Conservation (phyloP, 2,888 invertebrate genomes). For the Nycteola revayana region DNA sequence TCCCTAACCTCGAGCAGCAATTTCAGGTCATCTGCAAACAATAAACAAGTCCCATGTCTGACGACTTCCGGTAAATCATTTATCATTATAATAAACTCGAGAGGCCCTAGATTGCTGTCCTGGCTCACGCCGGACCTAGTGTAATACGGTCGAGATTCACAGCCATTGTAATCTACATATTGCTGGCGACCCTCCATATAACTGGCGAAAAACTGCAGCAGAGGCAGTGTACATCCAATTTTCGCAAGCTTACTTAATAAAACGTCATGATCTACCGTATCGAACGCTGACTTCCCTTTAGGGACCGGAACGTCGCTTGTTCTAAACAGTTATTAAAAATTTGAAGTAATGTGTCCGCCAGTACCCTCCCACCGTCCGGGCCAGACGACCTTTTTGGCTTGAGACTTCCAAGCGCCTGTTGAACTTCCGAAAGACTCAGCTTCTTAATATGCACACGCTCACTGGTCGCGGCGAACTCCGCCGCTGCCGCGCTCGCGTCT, state of each 20-base stretch:
- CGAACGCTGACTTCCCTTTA: neutral
- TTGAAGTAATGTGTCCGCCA: neutral
- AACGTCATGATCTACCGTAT: conserved; percentile 1
- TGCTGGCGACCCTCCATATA: conserved; percentile 1
- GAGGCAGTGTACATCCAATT: neutral
- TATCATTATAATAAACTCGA: conserved; percentile 2
- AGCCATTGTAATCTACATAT: too few relatives aligned
- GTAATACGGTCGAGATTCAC: conserved; percentile 1
- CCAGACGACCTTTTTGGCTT: neutral
- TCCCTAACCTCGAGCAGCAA: conserved; percentile 1
- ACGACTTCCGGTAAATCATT: conserved; percentile 1
- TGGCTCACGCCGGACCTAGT: too few relatives aligned
- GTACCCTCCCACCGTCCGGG: neutral
- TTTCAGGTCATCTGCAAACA: too few relatives aligned
- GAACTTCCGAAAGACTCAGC: neutral
- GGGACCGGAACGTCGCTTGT: neutral
- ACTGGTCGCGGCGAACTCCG: neutral
- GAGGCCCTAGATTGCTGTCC: conserved; percentile 4
- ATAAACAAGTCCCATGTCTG: too few relatives aligned
- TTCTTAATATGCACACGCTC: neutral
- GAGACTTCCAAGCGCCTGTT: neutral
- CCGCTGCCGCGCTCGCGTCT: neutral
- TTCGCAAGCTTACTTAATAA: neutral
- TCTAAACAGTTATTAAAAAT: neutral
- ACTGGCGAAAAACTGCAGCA: neutral